phyloP scores from a whole-genome alignment of 2,797 vertebrate genomes.

The Mormyrops boulengeri region DNA sequence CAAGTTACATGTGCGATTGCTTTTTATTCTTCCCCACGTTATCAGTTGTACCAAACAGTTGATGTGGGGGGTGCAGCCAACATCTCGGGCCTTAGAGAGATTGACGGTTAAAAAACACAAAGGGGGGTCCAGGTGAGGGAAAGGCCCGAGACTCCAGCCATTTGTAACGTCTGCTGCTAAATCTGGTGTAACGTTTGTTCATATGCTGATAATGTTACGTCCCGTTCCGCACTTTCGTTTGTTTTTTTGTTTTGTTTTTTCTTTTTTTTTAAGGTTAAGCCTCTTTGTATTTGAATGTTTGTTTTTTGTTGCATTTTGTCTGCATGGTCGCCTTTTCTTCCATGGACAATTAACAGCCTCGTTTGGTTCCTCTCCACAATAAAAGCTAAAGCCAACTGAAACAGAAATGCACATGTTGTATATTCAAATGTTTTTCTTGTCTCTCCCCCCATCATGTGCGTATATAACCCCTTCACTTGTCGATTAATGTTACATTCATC shows the following conservation, averaged over 20 bases:
- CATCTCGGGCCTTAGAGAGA: not conserved
- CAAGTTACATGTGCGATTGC: not conserved
- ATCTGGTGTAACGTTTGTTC: not conserved
- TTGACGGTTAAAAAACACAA: not conserved
- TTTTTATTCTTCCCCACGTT: not conserved
- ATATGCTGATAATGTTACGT: not conserved
- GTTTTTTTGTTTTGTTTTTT: not conserved
- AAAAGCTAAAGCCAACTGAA: constrained; percentile 34
- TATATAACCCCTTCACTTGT: constrained; percentile 24
- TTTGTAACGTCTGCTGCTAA: not conserved
- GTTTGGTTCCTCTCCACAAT: constrained; percentile 45
- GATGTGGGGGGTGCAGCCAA: not conserved
- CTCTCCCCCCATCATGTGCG: constrained; percentile 18
- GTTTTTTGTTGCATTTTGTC: not conserved
- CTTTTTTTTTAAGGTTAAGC: not conserved
- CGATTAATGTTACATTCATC: constrained; percentile 39
- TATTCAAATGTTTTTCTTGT: constrained; percentile 51
- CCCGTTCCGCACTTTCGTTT: not conserved
- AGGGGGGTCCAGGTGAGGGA: not conserved
- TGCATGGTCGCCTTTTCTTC: constrained; percentile 46
- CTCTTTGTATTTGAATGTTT: not conserved
- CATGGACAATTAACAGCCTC: constrained; percentile 35
- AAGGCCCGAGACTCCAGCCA: not conserved
- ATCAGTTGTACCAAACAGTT: not conserved
- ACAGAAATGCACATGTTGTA: constrained; percentile 27